phyloP scores from a whole-genome alignment of 2,113 vertebrate species.

The Ariopsis seemanni region DNA sequence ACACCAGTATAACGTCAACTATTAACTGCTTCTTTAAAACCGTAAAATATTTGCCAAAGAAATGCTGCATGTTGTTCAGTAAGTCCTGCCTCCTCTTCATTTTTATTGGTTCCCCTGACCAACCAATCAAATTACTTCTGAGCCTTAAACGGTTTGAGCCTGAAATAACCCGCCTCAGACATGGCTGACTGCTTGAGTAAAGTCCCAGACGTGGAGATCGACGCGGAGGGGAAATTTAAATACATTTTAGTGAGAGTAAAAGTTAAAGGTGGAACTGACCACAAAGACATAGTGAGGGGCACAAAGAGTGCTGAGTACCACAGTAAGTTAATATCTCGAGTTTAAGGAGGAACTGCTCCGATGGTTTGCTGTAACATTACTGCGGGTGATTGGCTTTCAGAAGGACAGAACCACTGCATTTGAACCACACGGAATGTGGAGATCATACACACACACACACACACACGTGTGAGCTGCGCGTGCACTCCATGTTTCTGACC shows the following conservation, averaged over 20 bases:
- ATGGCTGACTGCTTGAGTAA: conserved; percentile 72
- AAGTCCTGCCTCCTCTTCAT: background rate
- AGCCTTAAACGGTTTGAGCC: background rate
- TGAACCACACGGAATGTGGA: background rate
- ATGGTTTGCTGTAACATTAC: background rate
- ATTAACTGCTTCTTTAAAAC: background rate
- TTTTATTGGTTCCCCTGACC: background rate
- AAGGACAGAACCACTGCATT: background rate
- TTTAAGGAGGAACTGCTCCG: background rate
- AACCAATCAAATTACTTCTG: background rate
- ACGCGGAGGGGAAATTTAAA: conserved; percentile 83
- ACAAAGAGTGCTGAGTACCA: conserved; percentile 83
- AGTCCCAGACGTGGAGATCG: conserved; percentile 77
- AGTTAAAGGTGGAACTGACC: conserved; percentile 68
- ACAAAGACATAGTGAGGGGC: conserved; percentile 83
- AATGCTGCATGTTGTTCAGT: background rate
- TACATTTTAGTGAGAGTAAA: conserved; percentile 83
- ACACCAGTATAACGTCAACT: too few species aligned
- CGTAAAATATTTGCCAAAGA: too few species aligned
- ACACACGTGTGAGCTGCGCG: too few species aligned
- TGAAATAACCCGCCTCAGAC: background rate
- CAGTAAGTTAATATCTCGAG: conserved; percentile 74
- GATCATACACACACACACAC: background rate
- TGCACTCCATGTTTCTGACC: too few species aligned
- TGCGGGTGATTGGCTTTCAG: background rate